These are phyloP conservation scores for Metopia argyrocephala DNA, from an alignment of 2,888 invertebrate genomes.

Conservation along the genomic window DNA sequence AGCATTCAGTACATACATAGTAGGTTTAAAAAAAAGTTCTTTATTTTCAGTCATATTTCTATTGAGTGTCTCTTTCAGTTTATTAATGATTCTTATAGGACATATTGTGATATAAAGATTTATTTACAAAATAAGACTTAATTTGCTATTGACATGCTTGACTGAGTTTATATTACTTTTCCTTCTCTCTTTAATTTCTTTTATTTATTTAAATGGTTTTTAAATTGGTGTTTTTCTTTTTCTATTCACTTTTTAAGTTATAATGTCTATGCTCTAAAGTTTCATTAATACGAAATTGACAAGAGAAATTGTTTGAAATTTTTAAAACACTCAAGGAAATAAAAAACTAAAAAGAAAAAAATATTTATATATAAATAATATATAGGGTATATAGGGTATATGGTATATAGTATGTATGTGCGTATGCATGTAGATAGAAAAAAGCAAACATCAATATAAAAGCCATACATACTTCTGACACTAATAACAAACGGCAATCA, in stretches of 20 bases:
- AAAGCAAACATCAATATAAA: slow-evolving; percentile 15
- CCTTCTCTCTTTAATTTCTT: slow-evolving; percentile 29
- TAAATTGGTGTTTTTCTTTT: slow-evolving; percentile 21
- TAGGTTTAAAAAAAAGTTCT: background rate
- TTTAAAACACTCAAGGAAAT: slow-evolving; percentile 54
- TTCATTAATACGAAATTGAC: slow-evolving; percentile 46
- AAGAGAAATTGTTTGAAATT: slow-evolving; percentile 51
- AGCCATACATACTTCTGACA: slow-evolving; percentile 37
- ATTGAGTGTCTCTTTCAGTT: too few species aligned
- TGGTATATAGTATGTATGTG: too few species aligned
- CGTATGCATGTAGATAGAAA: too few species aligned
- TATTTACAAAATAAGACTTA: background rate
- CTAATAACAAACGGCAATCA: slow-evolving; percentile 49
- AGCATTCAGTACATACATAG: background rate
- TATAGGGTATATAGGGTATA: too few species aligned
- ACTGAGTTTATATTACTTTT: background rate
- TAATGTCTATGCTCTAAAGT: background rate
- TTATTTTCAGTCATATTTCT: background rate
- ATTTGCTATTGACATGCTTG: slow-evolving; percentile 24
- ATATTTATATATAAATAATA: too few species aligned
- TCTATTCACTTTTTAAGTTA: background rate
- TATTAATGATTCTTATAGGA: background rate
- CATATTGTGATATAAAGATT: background rate
- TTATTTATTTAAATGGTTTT: slow-evolving; percentile 41
- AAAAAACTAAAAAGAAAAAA: slow-evolving; percentile 35